A percentile compares a stretch with the other conserved stretches of the same genome.
Conservation (phyloP, 2,888 invertebrate species). For the Dicyrtomina minuta region DNA sequence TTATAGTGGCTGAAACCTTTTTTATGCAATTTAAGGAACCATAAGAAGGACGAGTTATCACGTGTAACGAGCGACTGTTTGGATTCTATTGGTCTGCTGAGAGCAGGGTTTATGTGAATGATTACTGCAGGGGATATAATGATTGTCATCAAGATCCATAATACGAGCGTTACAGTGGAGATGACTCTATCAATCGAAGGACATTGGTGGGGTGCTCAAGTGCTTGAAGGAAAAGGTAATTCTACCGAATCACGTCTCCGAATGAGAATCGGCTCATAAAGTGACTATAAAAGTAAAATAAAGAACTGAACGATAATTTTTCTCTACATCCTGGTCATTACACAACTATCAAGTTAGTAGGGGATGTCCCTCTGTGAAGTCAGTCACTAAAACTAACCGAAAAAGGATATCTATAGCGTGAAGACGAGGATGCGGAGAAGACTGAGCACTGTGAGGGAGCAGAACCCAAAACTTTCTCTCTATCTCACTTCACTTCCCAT, state of each 20-base stretch:
- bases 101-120: constrained; percentile 45
- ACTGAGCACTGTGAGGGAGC: neutral
- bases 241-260: constrained; percentile 50
- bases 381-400: constrained; percentile 22
- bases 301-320: constrained; percentile 52
- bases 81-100: constrained; percentile 43
- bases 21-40: constrained; percentile 41
- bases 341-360: constrained; percentile 25
- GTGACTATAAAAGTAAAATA: constrained; percentile 52
- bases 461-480: constrained; percentile 4
- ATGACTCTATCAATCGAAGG: constrained; percentile 53
- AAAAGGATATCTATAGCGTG: too few species aligned
- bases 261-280: constrained; percentile 53
- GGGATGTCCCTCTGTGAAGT: constrained; percentile 25
- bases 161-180: constrained; percentile 48
- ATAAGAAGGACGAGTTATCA: constrained; percentile 40
- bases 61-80: constrained; percentile 47
- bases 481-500: constrained; percentile 20
- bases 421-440: constrained; percentile 10
- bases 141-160: constrained; percentile 53
- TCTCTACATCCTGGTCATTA: constrained; percentile 36
- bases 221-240: constrained; percentile 50
- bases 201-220: constrained; percentile 43
- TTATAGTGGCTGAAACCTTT: constrained; percentile 36
- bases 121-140: constrained; percentile 47